Evolutionary conservation across 2,797 vertebrate genomes (phyloP), one percentile per base, ranked within the genome.

Genomic region (Silurus lanzhouensis): DNA sequence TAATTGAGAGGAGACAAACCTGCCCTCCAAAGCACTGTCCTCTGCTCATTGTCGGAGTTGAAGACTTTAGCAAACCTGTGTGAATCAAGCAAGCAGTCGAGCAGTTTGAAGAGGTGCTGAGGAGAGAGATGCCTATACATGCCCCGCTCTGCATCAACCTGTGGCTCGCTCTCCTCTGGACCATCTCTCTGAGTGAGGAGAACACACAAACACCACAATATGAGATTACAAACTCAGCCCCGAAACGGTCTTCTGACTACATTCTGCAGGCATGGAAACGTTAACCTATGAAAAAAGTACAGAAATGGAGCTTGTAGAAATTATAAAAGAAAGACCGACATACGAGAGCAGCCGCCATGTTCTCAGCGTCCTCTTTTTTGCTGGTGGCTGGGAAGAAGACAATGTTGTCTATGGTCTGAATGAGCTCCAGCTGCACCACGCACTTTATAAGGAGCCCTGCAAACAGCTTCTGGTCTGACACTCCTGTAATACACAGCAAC

Each of bases 351-450:
- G 98, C 97, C 27, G 97, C 97, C 96, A 99, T 96, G 92, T 98
- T 97, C 83, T 99, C 97, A 1, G 97, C 98, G 83, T 99, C 98
- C 85, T 99, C 98, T 88, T 98, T 99, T 92, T 98, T 99, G 93
- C 98, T 99, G 3, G 97, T 99, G 12, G 97, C 93, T 5, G 98
- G 98, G 89, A 95, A 99, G 92, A 99, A 99, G 64, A 99, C 98
- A 1, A 99, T 99, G 91, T 98, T 98, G 93, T 99, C 98, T n/a
- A 99, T 96, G 84, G 98, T 98, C 92, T 99, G 98, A 91, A 99
- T 99, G 81, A 99, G 90, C 85, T 99, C 98, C 72, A 99, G 92
- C 93, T 99, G 98, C 0, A 99, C 98, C 76, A 99, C 98, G 71
- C 98, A 99, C 91, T 98, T 99, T 89, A 99, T 99, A 80, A 99